Evolutionary conservation across 2,797 vertebrate genomes (phyloP).

Genomic region (Phrynocephalus forsythii): DNA sequence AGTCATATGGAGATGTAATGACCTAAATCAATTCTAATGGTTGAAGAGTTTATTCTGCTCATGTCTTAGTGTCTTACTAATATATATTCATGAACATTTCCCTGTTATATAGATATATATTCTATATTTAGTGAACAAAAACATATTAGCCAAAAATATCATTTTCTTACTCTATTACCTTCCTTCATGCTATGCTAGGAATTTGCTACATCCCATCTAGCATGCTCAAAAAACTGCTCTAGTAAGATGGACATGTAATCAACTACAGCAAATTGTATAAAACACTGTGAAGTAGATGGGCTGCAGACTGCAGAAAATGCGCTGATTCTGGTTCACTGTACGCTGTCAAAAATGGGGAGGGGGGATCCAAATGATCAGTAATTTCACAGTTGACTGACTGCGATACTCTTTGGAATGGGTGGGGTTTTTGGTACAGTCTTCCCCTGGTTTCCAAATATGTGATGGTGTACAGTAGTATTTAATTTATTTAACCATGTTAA

Average conservation of each 20-base stretch:
- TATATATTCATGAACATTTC: conserved; percentile 18
- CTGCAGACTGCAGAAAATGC: conserved; percentile 65
- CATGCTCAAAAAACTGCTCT: conserved; percentile 48
- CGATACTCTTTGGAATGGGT: conserved; percentile 76
- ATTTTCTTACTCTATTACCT: conserved; percentile 30
- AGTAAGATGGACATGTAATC: conserved; percentile 73
- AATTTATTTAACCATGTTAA: conserved; percentile 71
- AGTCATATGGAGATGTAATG: neutral
- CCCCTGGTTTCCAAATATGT: conserved; percentile 60
- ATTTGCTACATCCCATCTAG: conserved; percentile 42
- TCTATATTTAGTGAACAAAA: conserved; percentile 42
- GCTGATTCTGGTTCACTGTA: conserved; percentile 61
- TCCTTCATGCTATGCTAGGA: conserved; percentile 44
- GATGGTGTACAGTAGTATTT: conserved; percentile 70
- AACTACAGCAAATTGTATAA: conserved; percentile 74
- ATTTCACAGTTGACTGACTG: conserved; percentile 86
- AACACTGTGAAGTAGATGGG: conserved; percentile 55
- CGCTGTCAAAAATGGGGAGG: conserved; percentile 71
- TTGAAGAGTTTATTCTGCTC: neutral
- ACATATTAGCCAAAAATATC: conserved; percentile 17
- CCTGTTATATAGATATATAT: conserved; percentile 16
- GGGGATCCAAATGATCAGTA: conserved; percentile 82
- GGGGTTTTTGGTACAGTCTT: conserved; percentile 66
- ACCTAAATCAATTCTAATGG: neutral
- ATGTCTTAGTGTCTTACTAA: conserved; percentile 6